phyloP scores from a whole-genome alignment of 2,113 vertebrate genomes.

The Catharus fuscescens region DNA sequence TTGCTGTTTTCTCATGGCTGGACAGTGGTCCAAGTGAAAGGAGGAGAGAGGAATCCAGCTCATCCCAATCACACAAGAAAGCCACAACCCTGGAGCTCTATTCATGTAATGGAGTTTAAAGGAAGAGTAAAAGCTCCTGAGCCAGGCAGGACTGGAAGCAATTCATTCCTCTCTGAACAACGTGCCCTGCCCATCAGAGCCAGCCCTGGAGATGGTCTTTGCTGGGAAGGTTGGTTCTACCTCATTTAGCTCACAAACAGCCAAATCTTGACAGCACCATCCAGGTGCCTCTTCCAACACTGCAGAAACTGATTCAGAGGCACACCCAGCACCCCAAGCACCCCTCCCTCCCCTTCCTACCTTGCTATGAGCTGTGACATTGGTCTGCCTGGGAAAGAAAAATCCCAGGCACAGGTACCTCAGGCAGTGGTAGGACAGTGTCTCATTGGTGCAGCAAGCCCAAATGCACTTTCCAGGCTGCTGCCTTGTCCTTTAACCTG shows the following conservation, averaged over 20 bases:
- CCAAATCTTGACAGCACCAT: background rate
- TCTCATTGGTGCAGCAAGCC: background rate
- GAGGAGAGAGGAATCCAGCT: background rate
- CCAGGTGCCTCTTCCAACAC: background rate
- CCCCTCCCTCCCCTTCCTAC: background rate
- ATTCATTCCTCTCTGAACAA: background rate
- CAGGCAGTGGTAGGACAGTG: background rate
- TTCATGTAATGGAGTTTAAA: background rate
- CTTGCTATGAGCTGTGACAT: background rate
- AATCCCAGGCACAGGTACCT: background rate
- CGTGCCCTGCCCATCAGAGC: background rate
- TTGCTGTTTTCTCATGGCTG: background rate
- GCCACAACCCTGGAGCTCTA: background rate
- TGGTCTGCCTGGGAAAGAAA: background rate
- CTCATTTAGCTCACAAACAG: background rate
- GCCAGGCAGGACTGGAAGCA: background rate
- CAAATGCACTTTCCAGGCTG: background rate
- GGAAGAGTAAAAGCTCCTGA: background rate
- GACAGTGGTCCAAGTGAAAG: background rate
- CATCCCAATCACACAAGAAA: background rate
- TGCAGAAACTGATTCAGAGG: background rate
- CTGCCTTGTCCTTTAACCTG: background rate
- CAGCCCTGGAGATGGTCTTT: background rate
- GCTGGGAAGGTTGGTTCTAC: background rate
- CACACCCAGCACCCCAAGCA: background rate